phyloP scores from a whole-genome alignment of 2,113 vertebrate genomes.

The Gymnorhina tibicen region DNA sequence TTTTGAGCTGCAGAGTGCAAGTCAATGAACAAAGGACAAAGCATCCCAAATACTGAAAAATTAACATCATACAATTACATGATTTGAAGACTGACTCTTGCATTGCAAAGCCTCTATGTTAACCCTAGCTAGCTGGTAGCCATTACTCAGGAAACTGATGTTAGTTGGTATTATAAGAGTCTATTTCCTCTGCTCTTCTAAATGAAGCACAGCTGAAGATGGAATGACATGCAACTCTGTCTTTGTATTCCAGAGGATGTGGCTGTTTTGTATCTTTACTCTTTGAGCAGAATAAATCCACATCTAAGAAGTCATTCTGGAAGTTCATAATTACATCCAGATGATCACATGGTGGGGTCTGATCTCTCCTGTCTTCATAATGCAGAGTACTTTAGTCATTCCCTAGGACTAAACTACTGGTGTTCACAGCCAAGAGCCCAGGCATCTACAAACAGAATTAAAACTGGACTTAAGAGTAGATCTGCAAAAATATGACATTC shows the following conservation, averaged over 20 bases:
- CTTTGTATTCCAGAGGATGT: constrained; percentile 1
- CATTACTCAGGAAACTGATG: neutral
- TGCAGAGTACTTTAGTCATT: neutral
- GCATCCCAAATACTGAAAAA: neutral
- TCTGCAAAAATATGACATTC: neutral
- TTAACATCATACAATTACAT: neutral
- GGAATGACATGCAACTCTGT: neutral
- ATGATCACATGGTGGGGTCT: neutral
- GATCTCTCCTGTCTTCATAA: neutral
- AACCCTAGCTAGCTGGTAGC: neutral
- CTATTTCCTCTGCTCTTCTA: neutral
- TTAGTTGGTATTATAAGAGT: neutral
- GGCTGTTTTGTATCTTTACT: constrained; percentile 18
- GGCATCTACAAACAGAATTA: neutral
- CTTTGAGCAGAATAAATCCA: constrained; percentile 23
- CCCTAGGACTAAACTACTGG: neutral
- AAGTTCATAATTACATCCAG: neutral
- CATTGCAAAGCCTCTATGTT: neutral
- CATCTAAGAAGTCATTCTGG: constrained; percentile 15
- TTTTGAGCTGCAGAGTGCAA: neutral
- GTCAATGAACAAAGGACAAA: neutral
- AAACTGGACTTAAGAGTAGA: neutral
- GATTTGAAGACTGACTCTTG: neutral
- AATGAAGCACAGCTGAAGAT: constrained; percentile 1
- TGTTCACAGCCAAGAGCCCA: neutral